Evolutionary conservation across 1,140 invertebrate species (phyloP).

Genomic region (Trichonephila clavata): DNA sequence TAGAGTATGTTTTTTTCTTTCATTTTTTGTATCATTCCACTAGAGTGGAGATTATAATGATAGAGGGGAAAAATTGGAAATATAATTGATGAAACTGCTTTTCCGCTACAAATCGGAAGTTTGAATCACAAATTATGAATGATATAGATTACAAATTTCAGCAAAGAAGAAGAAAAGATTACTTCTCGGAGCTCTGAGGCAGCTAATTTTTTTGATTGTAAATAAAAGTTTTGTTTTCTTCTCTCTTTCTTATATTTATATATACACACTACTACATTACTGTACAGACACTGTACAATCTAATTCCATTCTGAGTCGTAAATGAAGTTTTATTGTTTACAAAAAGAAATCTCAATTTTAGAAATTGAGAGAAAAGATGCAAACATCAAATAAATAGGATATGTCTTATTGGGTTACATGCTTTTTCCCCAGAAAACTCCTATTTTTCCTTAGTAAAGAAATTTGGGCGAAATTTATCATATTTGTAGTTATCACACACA

Average conservation of each 20-base stretch:
- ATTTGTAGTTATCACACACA: too few relatives aligned
- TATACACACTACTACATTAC: background rate
- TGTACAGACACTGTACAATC: background rate
- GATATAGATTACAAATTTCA: slow-evolving; percentile 5
- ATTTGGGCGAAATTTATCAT: too few relatives aligned
- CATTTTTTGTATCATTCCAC: slow-evolving; percentile 19
- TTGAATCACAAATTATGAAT: background rate
- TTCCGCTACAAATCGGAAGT: background rate
- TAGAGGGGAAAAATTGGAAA: background rate
- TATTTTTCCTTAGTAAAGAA: too few relatives aligned
- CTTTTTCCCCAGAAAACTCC: too few relatives aligned
- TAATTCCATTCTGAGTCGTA: too few relatives aligned
- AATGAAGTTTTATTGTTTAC: too few relatives aligned
- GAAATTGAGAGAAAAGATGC: too few relatives aligned
- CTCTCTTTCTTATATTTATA: background rate
- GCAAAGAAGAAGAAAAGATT: background rate
- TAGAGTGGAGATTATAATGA: slow-evolving; percentile 51
- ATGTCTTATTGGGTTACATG: too few relatives aligned
- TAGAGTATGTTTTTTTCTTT: background rate
- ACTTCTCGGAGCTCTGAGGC: slow-evolving; percentile 8
- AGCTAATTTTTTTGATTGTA: background rate
- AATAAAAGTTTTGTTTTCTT: background rate
- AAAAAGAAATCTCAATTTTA: too few relatives aligned
- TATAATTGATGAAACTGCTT: slow-evolving; percentile 28
- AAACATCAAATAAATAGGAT: too few relatives aligned